phyloP scores from a whole-genome alignment of 1,140 invertebrate species.

The Caenorhabditis briggsae region DNA sequence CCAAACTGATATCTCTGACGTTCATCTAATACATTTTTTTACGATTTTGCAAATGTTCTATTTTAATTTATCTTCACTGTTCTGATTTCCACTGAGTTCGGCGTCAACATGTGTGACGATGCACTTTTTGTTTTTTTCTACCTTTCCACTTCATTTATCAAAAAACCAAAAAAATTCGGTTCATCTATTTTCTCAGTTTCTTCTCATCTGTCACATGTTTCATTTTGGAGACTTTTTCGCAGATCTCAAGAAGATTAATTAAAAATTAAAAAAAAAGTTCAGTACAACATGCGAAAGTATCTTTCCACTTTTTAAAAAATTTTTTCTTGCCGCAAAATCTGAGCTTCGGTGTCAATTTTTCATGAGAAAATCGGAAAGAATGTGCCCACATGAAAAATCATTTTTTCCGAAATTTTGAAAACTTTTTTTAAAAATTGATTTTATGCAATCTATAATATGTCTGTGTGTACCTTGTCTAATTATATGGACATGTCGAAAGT shows the following conservation, averaged over 20 bases:
- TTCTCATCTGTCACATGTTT: conserved; percentile 31
- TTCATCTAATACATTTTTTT: neutral
- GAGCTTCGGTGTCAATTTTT: neutral
- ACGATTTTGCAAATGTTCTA: neutral
- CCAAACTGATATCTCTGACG: neutral
- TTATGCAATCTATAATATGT: no score
- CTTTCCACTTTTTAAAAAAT: neutral
- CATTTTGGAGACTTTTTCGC: neutral
- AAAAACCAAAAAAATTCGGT: neutral
- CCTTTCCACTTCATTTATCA: neutral
- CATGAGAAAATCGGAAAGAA: neutral
- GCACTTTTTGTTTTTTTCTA: neutral
- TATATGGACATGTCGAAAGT: neutral
- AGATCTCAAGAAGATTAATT: conserved; percentile 19
- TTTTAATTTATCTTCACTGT: neutral
- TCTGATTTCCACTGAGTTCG: neutral
- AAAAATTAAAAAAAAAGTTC: conserved; percentile 34
- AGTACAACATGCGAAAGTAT: conserved; percentile 27
- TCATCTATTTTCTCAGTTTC: neutral
- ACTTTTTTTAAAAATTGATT: no score
- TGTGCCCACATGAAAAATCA: neutral
- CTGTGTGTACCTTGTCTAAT: neutral
- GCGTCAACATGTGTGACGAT: neutral
- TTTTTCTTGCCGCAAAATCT: neutral
- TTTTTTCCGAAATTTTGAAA: no score